phyloP scores from a whole-genome alignment of 1,140 invertebrate species.

The Oryzaephilus surinamensis region DNA sequence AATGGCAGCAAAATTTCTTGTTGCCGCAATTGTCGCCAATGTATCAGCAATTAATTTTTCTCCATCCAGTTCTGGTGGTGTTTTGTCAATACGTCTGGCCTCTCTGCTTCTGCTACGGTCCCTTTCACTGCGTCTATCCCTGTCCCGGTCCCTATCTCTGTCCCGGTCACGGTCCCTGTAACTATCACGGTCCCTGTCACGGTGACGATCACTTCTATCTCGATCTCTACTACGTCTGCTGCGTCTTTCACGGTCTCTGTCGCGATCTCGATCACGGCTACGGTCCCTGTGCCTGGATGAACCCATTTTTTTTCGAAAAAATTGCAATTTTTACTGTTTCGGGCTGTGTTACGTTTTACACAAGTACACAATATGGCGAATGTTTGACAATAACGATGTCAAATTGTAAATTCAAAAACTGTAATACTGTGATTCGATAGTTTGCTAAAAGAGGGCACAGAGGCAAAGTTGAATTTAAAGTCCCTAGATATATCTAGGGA shows the following conservation, averaged over 20 bases:
- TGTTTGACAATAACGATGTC: too few relatives aligned
- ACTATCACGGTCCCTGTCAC: conserved; percentile 38
- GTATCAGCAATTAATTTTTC: conserved; percentile 34
- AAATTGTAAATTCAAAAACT: too few relatives aligned
- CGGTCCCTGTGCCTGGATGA: conserved; percentile 40
- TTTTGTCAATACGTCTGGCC: conserved; percentile 44
- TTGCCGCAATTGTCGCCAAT: conserved; percentile 37
- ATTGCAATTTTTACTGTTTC: too few relatives aligned
- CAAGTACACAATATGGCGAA: too few relatives aligned
- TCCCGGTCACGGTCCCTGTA: conserved; percentile 37
- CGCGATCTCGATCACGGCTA: conserved; percentile 33
- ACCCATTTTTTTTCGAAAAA: conserved; percentile 20
- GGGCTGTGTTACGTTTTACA: too few relatives aligned
- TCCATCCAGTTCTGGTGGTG: conserved; percentile 27
- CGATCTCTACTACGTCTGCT: conserved; percentile 39
- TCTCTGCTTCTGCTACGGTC: conserved; percentile 37
- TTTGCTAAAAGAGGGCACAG: too few relatives aligned
- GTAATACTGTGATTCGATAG: too few relatives aligned
- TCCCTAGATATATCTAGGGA: too few relatives aligned
- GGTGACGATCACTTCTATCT: conserved; percentile 40
- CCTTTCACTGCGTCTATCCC: conserved; percentile 33
- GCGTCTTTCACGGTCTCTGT: conserved; percentile 29
- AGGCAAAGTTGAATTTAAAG: too few relatives aligned
- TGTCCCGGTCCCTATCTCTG: conserved; percentile 41
- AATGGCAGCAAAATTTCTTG: conserved; percentile 40